These are phyloP conservation scores for Scolanthus callimorphus DNA, from an alignment of 92 coral and sea anemone species.

Conservation along the genomic window DNA sequence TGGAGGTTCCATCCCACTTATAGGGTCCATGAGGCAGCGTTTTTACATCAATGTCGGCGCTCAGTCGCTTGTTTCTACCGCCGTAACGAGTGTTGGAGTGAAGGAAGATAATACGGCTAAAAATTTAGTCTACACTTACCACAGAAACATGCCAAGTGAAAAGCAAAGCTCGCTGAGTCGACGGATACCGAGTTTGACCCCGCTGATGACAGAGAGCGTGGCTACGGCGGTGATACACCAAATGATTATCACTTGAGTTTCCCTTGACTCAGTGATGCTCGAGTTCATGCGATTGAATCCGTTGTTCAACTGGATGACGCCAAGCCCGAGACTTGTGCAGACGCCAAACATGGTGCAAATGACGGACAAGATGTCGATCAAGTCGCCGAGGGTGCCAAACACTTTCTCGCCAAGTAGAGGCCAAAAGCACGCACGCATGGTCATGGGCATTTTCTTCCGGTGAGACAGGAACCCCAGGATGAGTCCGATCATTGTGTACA, in stretches of 20 bases:
- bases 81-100: no score
- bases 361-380: slow-evolving; percentile 78
- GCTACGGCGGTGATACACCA: slow-evolving; percentile 71
- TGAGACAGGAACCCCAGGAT: slow-evolving; percentile 74
- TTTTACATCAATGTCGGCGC: no score
- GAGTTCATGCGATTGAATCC: slow-evolving; percentile 52
- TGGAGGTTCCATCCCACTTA: no score
- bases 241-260: slow-evolving; percentile 47
- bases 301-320: slow-evolving; percentile 53
- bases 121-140: no score
- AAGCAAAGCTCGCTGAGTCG: slow-evolving; percentile 71
- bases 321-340: slow-evolving; percentile 70
- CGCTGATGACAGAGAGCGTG: slow-evolving; percentile 59
- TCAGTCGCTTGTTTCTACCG: no score
- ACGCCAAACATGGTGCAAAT: slow-evolving; percentile 14
- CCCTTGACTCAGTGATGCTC: slow-evolving; percentile 17
- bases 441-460: slow-evolving; percentile 82
- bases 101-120: no score
- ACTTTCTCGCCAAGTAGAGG: neutral
- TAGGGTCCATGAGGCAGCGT: no score
- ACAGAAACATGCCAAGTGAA: slow-evolving; percentile 38
- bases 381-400: slow-evolving; percentile 56
- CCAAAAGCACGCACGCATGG: slow-evolving; percentile 67
- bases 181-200: slow-evolving; percentile 59
- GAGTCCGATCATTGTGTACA: slow-evolving; percentile 85